Base-by-base conservation (phyloP, 2,113 vertebrate species). In the Chelonoidis abingdonii region DNA sequence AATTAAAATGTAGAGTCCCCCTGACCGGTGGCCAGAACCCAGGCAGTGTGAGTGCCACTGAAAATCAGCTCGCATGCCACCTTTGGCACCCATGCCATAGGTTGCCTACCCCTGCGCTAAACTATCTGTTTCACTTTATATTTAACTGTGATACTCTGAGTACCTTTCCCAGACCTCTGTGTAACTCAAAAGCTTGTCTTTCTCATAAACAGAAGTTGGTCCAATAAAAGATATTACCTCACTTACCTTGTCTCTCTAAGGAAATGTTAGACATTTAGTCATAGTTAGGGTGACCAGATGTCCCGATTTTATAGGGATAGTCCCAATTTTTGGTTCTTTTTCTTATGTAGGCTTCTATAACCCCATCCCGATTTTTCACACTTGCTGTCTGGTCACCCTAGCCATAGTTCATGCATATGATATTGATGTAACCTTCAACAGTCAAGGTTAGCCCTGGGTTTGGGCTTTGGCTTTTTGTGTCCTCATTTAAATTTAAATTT, bases 401-500 rank as follows among this genome's bases (percentile, higher is more conserved):
- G 50, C 2, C 2, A 12, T 78, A 44, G 76, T 59, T 81, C 75
- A 12, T 84, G 50, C 84, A 81, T 84, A 13, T 83, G 83, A 82
- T 93, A 24, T 49, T 17, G n/a, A 49, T 52, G 3, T 92, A 29
- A 38, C 86, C 72, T 93, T 95, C 0, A 1, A 17, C 56, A 93
- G 81, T 88, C 56, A 38, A 49, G 6, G 86, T 87, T 88, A 84
- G 3, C 54, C 75, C 53, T 81, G 81, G 53, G 38, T 93, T 96
- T 87, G 88, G 47, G 35, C 10, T 97, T 94, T 62, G 24, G n/a
- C 57, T 81, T 94, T 95, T 95, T 96, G 31, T 94, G 59, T 62
- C 88, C 88, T 81, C 52, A 90, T 82, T 56, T 92, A 22, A 49
- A 89, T 95, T 95, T 92, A 90, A 91, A 84, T 88, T 95, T 91